Evolutionary conservation across 1,140 invertebrate genomes (phyloP).

Genomic region (Goniozus legneri): DNA sequence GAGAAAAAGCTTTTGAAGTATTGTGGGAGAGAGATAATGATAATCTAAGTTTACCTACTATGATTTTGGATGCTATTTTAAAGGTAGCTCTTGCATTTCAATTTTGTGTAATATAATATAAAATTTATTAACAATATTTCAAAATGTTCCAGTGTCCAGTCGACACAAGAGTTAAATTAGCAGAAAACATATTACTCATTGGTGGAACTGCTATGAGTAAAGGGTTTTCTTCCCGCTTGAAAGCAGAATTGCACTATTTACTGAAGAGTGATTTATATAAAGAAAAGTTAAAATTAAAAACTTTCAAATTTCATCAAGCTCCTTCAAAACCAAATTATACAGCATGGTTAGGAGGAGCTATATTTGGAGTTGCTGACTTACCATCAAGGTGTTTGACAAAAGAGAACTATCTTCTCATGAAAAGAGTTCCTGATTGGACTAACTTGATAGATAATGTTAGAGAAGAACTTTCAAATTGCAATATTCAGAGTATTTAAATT

Average conservation of each 20-base stretch:
- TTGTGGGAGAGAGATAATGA: slow-evolving; percentile 84
- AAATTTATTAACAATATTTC: slow-evolving; percentile 5
- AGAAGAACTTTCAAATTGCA: slow-evolving; percentile 21
- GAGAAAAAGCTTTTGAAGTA: slow-evolving; percentile 78
- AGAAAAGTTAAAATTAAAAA: slow-evolving; percentile 61
- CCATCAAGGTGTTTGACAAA: slow-evolving; percentile 68
- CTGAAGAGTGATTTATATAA: slow-evolving; percentile 64
- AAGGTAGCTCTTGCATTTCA: slow-evolving; percentile 64
- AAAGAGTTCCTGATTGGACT: slow-evolving; percentile 78
- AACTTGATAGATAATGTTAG: slow-evolving; percentile 64
- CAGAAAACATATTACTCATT: slow-evolving; percentile 79
- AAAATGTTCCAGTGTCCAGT: slow-evolving; percentile 64
- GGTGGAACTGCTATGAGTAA: slow-evolving; percentile 80
- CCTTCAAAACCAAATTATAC: slow-evolving; percentile 82
- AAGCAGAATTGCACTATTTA: slow-evolving; percentile 69
- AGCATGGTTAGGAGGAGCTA: slow-evolving; percentile 81
- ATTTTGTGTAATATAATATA: slow-evolving; percentile 1
- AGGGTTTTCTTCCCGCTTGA: slow-evolving; percentile 74
- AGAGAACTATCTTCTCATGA: slow-evolving; percentile 70
- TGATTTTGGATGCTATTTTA: slow-evolving; percentile 77
- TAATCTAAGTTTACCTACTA: slow-evolving; percentile 76
- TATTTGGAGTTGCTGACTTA: slow-evolving; percentile 81
- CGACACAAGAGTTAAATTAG: slow-evolving; percentile 69
- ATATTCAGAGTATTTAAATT: slow-evolving; percentile 13
- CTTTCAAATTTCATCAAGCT: slow-evolving; percentile 74